Base-by-base conservation (phyloP, 2,797 vertebrate genomes). In the Hypotaenidia philippensis region DNA sequence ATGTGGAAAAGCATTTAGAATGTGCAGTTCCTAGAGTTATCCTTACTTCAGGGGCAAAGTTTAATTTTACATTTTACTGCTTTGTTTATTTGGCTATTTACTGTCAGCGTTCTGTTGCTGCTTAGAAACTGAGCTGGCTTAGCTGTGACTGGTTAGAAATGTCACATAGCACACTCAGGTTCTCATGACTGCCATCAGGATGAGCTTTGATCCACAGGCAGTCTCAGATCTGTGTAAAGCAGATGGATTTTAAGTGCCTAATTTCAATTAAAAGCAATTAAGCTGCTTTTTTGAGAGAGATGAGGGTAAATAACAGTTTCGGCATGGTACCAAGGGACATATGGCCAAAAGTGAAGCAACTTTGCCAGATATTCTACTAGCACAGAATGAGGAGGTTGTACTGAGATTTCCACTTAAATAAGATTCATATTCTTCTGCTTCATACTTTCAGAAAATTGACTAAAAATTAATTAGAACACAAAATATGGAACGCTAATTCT, bases 11-110 rank as follows among this genome's bases (percentile, higher is more conserved):
- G 3, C 65, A 79, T 86, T 90, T 80, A 83, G 65, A 90, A 83
- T 40, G 57, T 64, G 31, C 21, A 31, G 1, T 50, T 94, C 44
- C 26, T 84, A 17, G 6, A 83, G 17, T 34, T 74, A 32, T 34
- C n/a, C 13, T 74, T 83, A 70, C 36, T 60, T 50, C 20, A 63
- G 50, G 41, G 71, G 20, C 11, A 83, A 53, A 52, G 32, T 45
- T 70, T 70, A 78, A 69, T 78, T 75, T 68, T 36, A 2, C 44
- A 32, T 89, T 92, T 84, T 76, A 81, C 83, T 68, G 31, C 61
- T 81, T 61, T 81, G 53, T 92, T 93, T 89, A 40, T 89, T 53
- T 85, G 66, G 15, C 55, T 84, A 10, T 87, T 94, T 75, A 47
- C 25, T 26, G 15, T 47, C 29, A 44, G 13, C 1, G 6, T 61